These are phyloP conservation scores for Hypomesus transpacificus DNA, from an alignment of 2,113 vertebrate species.

Conservation along the genomic window DNA sequence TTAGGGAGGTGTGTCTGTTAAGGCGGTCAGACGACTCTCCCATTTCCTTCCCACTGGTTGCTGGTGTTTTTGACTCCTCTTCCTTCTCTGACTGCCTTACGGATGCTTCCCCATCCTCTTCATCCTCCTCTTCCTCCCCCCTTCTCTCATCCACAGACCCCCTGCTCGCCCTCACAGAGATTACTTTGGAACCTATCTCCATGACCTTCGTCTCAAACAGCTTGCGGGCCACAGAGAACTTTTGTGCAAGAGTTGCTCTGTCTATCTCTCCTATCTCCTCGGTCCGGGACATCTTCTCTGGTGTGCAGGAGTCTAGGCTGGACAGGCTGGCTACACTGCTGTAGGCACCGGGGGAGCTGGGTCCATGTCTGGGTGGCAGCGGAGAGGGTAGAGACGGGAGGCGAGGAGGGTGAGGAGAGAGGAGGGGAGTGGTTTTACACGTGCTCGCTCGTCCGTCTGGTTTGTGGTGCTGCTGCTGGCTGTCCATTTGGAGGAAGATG, in stretches of 20 bases:
- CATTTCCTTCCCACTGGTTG: conserved; percentile 64
- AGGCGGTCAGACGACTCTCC: conserved; percentile 45
- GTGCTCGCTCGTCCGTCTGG: conserved; percentile 54
- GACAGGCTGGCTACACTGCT: conserved; percentile 62
- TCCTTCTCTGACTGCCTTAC: conserved; percentile 28
- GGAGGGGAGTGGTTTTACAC: conserved; percentile 16
- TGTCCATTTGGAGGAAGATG: conserved; percentile 90
- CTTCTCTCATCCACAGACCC: conserved; percentile 29
- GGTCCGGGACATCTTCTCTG: conserved; percentile 61
- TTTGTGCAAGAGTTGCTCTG: conserved; percentile 82
- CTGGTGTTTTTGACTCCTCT: conserved; percentile 25
- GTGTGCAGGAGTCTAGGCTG: conserved; percentile 51
- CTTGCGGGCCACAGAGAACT: conserved; percentile 82
- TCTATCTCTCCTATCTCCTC: conserved; percentile 78
- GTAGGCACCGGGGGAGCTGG: conserved; percentile 60
- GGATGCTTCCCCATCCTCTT: conserved; percentile 3
- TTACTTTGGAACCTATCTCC: conserved; percentile 48
- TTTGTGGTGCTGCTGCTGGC: conserved; percentile 61
- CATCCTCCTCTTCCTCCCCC: conserved; percentile 26
- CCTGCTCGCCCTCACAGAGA: conserved; percentile 33
- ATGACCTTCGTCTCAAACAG: conserved; percentile 74
- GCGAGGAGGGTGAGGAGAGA: conserved; percentile 26
- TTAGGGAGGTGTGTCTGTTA: conserved; percentile 21
- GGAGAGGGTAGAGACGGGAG: conserved; percentile 39
- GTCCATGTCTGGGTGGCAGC: conserved; percentile 23